These are phyloP conservation scores for Conus canariensis DNA, from an alignment of 2,888 invertebrate genomes.

Conservation along the genomic window DNA sequence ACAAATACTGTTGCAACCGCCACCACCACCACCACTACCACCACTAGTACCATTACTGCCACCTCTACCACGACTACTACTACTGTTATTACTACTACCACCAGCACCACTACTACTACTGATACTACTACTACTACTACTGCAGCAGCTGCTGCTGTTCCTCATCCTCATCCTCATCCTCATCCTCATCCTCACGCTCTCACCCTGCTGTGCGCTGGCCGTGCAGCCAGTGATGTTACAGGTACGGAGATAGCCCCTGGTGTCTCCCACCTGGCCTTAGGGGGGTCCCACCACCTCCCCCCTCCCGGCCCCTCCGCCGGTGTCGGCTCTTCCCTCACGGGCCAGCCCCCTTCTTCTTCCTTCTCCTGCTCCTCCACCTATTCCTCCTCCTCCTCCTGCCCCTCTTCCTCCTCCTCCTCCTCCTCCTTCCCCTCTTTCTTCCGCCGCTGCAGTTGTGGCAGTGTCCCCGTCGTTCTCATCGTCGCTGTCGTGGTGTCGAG, in stretches of 20 bases:
- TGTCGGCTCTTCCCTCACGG: neutral
- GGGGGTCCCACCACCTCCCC: neutral
- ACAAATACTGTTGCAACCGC: too few species aligned
- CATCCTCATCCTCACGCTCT: neutral
- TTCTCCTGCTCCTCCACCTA: neutral
- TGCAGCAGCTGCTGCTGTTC: neutral
- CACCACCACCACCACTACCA: too few species aligned
- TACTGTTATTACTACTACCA: too few species aligned
- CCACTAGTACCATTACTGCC: too few species aligned
- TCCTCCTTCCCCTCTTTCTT: neutral
- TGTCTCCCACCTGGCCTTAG: neutral
- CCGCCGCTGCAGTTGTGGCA: neutral
- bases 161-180: too few species aligned
- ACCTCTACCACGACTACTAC: too few species aligned
- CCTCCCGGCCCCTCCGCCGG: neutral
- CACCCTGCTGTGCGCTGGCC: too few species aligned
- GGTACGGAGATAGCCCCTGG: neutral
- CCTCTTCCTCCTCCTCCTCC: neutral
- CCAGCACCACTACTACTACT: too few species aligned
- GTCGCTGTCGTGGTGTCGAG: neutral
- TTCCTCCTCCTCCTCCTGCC: neutral
- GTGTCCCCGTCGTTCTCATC: neutral
- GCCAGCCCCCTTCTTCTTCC: neutral
- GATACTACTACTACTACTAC: too few species aligned
- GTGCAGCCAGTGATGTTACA: slow-evolving; percentile 20